These are phyloP conservation scores for Drosophila grimshawi DNA, from an alignment of 1,140 invertebrate genomes.

Conservation along the genomic window DNA sequence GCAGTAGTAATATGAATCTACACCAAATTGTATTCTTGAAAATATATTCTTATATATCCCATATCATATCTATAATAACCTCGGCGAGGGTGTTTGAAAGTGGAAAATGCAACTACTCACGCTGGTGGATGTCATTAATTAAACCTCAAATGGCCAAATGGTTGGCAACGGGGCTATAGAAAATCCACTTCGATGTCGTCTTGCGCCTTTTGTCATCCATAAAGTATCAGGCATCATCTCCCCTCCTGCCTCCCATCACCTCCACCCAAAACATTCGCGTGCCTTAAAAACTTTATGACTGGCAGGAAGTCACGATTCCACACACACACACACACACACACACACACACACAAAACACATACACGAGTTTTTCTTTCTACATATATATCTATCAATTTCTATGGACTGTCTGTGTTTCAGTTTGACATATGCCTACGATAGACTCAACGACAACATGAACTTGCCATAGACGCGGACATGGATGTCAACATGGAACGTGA, in stretches of 20 bases:
- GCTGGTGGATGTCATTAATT: slow-evolving; percentile 73
- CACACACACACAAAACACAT: slow-evolving; percentile 7
- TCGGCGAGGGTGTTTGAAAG: neutral
- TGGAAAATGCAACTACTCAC: slow-evolving; percentile 13
- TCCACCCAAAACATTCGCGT: slow-evolving; percentile 13
- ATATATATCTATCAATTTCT: slow-evolving; percentile 31
- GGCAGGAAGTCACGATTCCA: slow-evolving; percentile 78
- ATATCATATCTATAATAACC: neutral
- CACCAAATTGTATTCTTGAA: neutral
- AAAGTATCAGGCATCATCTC: slow-evolving; percentile 53
- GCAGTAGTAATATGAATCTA: too few relatives aligned
- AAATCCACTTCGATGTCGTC: slow-evolving; percentile 42
- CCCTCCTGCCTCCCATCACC: slow-evolving; percentile 3
- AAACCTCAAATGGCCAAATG: slow-evolving; percentile 72
- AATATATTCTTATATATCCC: neutral
- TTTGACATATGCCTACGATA: slow-evolving; percentile 38
- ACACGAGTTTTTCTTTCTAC: neutral
- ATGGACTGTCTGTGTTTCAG: slow-evolving; percentile 32
- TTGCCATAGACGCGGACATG: slow-evolving; percentile 41
- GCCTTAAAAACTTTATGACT: slow-evolving; percentile 62
- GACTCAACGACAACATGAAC: slow-evolving; percentile 12
- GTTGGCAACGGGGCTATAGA: slow-evolving; percentile 44
- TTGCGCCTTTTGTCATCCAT: slow-evolving; percentile 72
- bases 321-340: slow-evolving; percentile 23
- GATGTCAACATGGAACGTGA: slow-evolving; percentile 25